These are phyloP conservation scores for Ellobium chinense DNA, from an alignment of 2,888 invertebrate species.

Conservation along the genomic window DNA sequence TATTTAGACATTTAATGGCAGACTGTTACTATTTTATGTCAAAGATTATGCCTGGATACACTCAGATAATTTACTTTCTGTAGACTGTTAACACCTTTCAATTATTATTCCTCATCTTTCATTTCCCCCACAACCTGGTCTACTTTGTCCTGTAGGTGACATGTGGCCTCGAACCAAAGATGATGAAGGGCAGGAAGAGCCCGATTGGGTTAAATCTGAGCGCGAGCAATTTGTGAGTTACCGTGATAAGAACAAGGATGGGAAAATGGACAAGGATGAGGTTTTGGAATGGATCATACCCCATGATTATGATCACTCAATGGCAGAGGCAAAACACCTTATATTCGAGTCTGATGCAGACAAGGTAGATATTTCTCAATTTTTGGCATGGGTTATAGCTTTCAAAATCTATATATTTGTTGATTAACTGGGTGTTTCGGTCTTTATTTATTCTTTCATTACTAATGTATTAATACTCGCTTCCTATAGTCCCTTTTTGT, in stretches of 20 bases:
- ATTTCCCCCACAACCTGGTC: too few species aligned
- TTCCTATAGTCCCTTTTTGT: too few species aligned
- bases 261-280: conserved; percentile 91
- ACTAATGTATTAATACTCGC: too few species aligned
- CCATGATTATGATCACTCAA: conserved; percentile 96
- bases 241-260: conserved; percentile 90
- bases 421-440: too few species aligned
- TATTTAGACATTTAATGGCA: too few species aligned
- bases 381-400: neutral
- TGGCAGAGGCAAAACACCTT: conserved; percentile 96
- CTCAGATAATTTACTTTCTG: too few species aligned
- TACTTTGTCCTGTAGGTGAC: conserved; percentile 82
- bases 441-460: too few species aligned
- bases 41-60: too few species aligned
- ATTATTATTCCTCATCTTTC: too few species aligned
- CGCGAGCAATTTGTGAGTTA: conserved; percentile 92
- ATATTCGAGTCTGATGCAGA: conserved; percentile 96
- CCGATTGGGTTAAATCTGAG: conserved; percentile 97
- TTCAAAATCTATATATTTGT: neutral
- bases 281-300: conserved; percentile 94
- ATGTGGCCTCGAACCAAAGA: conserved; percentile 86
- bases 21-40: too few species aligned
- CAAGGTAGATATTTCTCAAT: conserved; percentile 80
- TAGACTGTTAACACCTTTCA: too few species aligned
- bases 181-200: conserved; percentile 83